phyloP scores from a whole-genome alignment of 2,797 vertebrate species.

The Gephyroberyx darwinii region DNA sequence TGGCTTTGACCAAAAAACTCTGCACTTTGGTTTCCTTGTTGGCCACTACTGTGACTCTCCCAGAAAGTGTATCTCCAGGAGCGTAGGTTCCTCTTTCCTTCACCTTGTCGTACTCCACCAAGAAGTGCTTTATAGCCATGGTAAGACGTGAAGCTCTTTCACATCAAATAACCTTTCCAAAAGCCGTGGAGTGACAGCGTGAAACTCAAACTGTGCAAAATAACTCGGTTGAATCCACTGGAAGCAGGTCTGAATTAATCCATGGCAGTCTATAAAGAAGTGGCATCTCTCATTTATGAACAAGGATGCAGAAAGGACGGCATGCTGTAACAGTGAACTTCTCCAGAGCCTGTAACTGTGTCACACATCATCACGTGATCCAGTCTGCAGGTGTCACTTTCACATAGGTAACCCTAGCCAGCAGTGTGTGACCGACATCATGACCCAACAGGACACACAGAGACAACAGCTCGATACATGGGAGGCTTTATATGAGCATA shows the following conservation, averaged over 20 bases:
- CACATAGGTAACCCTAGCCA: constrained; percentile 66
- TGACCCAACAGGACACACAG: no score
- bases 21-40: constrained; percentile 74
- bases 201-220: neutral
- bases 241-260: neutral
- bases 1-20: constrained; percentile 69
- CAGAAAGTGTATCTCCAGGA: constrained; percentile 71
- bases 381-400: constrained; percentile 69
- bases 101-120: constrained; percentile 68
- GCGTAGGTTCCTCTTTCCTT: constrained; percentile 70
- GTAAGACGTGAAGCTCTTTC: neutral
- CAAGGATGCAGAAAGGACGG: constrained; percentile 3
- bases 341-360: constrained; percentile 44
- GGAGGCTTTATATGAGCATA: neutral
- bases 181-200: neutral
- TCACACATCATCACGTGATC: constrained; percentile 62
- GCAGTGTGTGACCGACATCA: neutral
- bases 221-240: neutral
- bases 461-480: neutral
- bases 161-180: neutral
- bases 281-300: constrained; percentile 13
- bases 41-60: constrained; percentile 68
- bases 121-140: constrained; percentile 74
- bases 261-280: neutral
- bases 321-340: neutral